Base-by-base conservation (phyloP, 2,888 invertebrate species). In the Amblyteles armatorius region DNA sequence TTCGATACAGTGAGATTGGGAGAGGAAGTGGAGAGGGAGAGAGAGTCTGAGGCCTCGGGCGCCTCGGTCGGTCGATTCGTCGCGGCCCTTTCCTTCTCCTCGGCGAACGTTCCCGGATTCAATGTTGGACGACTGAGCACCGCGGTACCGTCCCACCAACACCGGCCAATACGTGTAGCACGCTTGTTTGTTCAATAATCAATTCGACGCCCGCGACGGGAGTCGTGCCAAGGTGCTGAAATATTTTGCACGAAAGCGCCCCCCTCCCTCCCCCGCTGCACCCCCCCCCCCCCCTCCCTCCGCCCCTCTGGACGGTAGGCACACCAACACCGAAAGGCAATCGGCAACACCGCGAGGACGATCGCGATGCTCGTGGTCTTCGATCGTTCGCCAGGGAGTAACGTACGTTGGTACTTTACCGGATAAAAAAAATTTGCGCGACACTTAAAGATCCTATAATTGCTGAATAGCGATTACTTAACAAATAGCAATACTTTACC, bases 181-280 rank as follows among this genome's bases (percentile, higher is more conserved):
- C 77, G 81, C 74, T 86, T 91, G 92, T 91, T 92, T 92, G 91
- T 92, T 92, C 92, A 89, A 92, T 91, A 92, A 91, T 91, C 91
- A 90, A 92, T 91, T 89, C 87, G 89, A 87, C 88, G 88, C 82
- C 86, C 83, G 82, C 86, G 87, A 88, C 86, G 89, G 88, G 86
- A 89, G 88, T 88, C 82, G 86, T 90, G 91, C 90, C 89, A 90
- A 88, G 84, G 85, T 84, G 86, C 80, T 88, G 89, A 90, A 89
- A 91, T 89, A 91, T 90, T 91, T 90, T 88, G 87, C 89, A 87
- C 87, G 88, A 85, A 87, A 86, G 33, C 72, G 40, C 72, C 44
- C n/a, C 65, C 44, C 4, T 16, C 44, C 16, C 44, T 0, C 44
- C 16, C 13, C 11, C 40, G 40, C 40, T 40, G 40, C 40, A 40